Conservation (phyloP, 2,888 invertebrate species). For the Laspeyria flexula region DNA sequence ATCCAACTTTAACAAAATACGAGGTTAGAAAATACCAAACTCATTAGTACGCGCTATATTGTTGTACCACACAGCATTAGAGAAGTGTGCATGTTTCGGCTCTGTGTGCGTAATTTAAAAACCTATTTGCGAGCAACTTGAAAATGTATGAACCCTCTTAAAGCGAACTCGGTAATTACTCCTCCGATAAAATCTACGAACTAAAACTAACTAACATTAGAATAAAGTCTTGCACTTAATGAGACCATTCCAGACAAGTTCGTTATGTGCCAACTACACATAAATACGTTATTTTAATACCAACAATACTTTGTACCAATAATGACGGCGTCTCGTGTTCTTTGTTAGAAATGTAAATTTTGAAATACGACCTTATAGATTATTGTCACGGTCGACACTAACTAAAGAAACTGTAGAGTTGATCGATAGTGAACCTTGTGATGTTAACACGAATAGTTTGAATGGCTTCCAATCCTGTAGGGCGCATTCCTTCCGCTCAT, state of each 20-base stretch:
- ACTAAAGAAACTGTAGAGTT: constrained; percentile 10
- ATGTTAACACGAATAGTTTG: constrained; percentile 46
- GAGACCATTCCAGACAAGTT: constrained; percentile 47
- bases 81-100: no score
- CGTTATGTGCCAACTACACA: constrained; percentile 44
- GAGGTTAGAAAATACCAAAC: no score
- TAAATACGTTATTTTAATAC: constrained; percentile 43
- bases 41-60: no score
- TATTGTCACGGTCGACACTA: constrained; percentile 4
- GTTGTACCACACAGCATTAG: no score
- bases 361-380: constrained; percentile 11
- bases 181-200: constrained; percentile 51
- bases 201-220: constrained; percentile 47
- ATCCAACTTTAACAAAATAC: no score
- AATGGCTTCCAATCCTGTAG: constrained; percentile 52
- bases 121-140: no score
- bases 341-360: constrained; percentile 13
- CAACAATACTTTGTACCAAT: constrained; percentile 4
- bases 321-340: constrained; percentile 6
- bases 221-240: constrained; percentile 62
- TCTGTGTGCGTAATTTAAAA: no score
- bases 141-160: no score
- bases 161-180: constrained; percentile 26
- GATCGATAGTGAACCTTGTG: constrained; percentile 34
- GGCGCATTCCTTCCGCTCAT: constrained; percentile 61